These are phyloP conservation scores for Cynocephalus volans DNA, from an alignment of 2,113 vertebrate genomes.

Conservation along the genomic window DNA sequence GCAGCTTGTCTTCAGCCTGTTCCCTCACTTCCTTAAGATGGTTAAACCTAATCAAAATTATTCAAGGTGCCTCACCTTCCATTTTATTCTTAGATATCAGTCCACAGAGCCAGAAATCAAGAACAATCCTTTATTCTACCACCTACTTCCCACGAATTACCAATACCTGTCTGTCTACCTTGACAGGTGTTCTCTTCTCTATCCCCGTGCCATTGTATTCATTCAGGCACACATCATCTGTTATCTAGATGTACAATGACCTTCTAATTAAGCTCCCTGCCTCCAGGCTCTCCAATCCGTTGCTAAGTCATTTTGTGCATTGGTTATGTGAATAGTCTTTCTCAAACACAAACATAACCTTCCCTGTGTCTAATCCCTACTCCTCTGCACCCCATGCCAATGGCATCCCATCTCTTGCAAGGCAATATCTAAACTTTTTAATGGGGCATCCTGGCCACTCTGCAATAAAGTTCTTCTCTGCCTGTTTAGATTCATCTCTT, in stretches of 20 bases:
- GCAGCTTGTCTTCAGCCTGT: neutral
- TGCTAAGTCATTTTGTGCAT: neutral
- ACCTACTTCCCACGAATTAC: neutral
- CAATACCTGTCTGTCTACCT: neutral
- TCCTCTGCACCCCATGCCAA: neutral
- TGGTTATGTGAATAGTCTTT: neutral
- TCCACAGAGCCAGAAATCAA: neutral
- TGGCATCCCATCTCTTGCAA: neutral
- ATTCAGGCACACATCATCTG: neutral
- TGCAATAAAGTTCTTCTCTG: neutral
- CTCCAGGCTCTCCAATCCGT: neutral
- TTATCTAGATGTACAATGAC: neutral
- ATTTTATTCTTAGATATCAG: neutral
- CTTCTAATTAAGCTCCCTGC: neutral
- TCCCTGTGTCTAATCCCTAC: neutral
- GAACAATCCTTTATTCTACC: neutral
- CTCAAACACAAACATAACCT: neutral
- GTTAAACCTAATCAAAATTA: neutral
- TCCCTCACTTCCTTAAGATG: neutral
- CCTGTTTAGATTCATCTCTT: neutral
- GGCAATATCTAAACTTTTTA: neutral
- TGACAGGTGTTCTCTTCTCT: neutral
- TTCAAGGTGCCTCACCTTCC: neutral
- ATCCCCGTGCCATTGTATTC: neutral
- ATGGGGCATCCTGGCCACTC: neutral